Evolutionary conservation across 1,140 invertebrate genomes (phyloP).

Genomic region (Antheraea pernyi): DNA sequence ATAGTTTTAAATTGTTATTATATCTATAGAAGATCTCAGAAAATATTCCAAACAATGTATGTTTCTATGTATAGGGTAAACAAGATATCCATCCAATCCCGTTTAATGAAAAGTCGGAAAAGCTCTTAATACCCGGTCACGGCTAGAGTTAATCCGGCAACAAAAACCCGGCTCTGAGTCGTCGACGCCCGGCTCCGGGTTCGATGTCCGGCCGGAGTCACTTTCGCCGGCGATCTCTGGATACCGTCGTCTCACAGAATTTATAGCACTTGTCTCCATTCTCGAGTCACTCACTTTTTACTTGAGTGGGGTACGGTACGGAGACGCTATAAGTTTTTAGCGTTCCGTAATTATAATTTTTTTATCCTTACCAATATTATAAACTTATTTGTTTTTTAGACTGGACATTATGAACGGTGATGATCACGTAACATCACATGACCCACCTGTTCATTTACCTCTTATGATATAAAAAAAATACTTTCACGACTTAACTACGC

Average conservation of each 20-base stretch:
- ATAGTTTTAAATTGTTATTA: too few relatives aligned
- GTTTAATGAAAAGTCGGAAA: slow-evolving; percentile 4
- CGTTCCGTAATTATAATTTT: background rate
- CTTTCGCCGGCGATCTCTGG: slow-evolving; percentile 35
- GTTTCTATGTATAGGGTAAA: background rate
- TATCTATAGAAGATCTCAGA: too few relatives aligned
- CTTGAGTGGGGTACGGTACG: slow-evolving; percentile 10
- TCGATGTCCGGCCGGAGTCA: slow-evolving; percentile 32
- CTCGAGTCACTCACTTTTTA: slow-evolving; percentile 28
- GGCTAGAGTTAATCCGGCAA: slow-evolving; percentile 29
- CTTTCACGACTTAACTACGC: too few relatives aligned
- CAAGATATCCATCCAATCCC: slow-evolving; percentile 12
- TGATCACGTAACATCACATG: too few relatives aligned
- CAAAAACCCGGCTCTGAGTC: slow-evolving; percentile 27
- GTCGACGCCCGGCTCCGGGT: slow-evolving; percentile 29
- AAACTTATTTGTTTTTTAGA: too few relatives aligned
- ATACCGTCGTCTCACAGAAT: slow-evolving; percentile 24
- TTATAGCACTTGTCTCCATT: slow-evolving; percentile 24
- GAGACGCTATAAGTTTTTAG: slow-evolving; percentile 3
- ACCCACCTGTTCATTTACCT: too few relatives aligned
- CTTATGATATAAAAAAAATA: too few relatives aligned
- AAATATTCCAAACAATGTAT: background rate
- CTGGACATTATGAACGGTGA: too few relatives aligned
- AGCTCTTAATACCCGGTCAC: slow-evolving; percentile 6
- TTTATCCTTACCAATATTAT: background rate